These are phyloP conservation scores for Panagrolaimus sp. DNA, from an alignment of 1,140 invertebrate species.

Conservation along the genomic window DNA sequence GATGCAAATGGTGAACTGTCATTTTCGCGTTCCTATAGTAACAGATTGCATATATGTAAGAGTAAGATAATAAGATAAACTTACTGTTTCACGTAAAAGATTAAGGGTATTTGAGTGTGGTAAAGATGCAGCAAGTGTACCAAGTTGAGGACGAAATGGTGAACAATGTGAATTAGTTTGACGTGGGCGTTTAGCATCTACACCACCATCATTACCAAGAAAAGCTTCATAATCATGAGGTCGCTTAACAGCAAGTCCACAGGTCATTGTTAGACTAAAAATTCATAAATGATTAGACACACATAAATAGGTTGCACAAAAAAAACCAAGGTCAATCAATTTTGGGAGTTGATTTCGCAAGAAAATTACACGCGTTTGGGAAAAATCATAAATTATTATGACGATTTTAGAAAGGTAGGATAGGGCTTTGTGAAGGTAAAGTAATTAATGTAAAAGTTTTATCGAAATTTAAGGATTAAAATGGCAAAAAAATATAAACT, in stretches of 20 bases:
- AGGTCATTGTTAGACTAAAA: slow-evolving; percentile 37
- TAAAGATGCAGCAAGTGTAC: slow-evolving; percentile 48
- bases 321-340: too few relatives aligned
- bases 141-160: slow-evolving; percentile 53
- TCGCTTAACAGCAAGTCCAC: slow-evolving; percentile 50
- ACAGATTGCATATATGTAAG: slow-evolving; percentile 12
- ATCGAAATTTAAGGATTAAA: too few relatives aligned
- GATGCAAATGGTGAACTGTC: slow-evolving; percentile 39
- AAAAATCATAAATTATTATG: too few relatives aligned
- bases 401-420: too few relatives aligned
- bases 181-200: slow-evolving; percentile 46
- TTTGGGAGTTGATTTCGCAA: slow-evolving; percentile 1
- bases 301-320: too few relatives aligned
- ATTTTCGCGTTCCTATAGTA: slow-evolving; percentile 18
- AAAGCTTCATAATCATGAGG: slow-evolving; percentile 50
- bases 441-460: too few relatives aligned
- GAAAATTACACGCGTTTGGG: neutral
- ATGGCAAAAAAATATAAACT: too few relatives aligned
- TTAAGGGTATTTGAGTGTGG: slow-evolving; percentile 23
- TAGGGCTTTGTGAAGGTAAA: too few relatives aligned
- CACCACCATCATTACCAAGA: slow-evolving; percentile 33
- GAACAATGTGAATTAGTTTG: slow-evolving; percentile 44
- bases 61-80: too few relatives aligned
- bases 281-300: neutral
- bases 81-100: neutral